Conservation (phyloP, 2,888 invertebrate species). For the Drosophila prostipennis region DNA sequence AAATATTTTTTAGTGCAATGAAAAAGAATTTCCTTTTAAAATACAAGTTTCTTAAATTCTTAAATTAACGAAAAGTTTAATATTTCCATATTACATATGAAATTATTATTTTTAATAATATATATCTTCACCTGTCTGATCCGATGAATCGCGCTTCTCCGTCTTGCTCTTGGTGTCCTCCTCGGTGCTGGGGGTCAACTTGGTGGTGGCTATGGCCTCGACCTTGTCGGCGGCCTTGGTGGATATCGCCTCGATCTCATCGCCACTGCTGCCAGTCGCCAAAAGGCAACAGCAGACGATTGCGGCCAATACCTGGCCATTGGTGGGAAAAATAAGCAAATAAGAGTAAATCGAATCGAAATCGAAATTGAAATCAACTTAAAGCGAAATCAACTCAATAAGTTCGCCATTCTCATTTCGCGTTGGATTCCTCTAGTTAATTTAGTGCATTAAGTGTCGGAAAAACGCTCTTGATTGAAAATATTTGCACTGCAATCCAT, state of each 20-base stretch:
- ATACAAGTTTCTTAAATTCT: no score
- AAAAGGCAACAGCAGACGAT: conserved; percentile 21
- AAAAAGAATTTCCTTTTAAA: no score
- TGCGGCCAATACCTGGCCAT: conserved; percentile 11
- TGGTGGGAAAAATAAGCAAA: neutral
- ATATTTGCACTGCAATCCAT: conserved; percentile 43
- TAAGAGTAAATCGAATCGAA: neutral
- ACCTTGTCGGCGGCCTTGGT: conserved; percentile 30
- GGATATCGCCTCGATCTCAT: conserved; percentile 43
- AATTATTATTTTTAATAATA: no score
- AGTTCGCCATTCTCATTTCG: neutral
- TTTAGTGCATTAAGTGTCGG: conserved; percentile 28
- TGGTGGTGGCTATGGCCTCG: conserved; percentile 52
- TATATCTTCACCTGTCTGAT: conserved; percentile 65
- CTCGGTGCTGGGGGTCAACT: conserved; percentile 51
- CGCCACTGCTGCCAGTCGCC: conserved; percentile 24
- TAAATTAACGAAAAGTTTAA: no score
- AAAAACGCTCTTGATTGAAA: conserved; percentile 19
- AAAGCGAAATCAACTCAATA: conserved; percentile 6
- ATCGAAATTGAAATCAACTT: neutral
- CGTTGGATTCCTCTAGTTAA: conserved; percentile 10
- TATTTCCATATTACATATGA: no score
- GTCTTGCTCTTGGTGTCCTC: conserved; percentile 74
- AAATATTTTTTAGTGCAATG: no score
- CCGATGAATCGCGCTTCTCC: conserved; percentile 76